A percentile compares a stretch with the other conserved stretches of the same genome.
Evolutionary conservation across 1,140 invertebrate species (phyloP).

Genomic region (Elymnias hypermnestra): DNA sequence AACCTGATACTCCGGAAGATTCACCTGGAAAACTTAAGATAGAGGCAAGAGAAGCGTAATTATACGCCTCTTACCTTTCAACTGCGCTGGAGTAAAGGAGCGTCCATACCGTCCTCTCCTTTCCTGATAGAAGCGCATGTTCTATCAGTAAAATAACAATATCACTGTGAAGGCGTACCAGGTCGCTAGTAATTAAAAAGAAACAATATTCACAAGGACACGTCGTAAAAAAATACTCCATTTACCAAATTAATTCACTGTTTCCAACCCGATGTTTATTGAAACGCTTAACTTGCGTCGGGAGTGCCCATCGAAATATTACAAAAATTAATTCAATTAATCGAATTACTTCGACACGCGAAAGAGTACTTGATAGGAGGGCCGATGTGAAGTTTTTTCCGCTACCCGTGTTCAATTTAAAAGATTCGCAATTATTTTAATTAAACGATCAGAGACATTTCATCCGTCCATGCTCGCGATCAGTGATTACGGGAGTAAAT

Average conservation of each 20-base stretch:
- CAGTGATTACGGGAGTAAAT: slow-evolving; percentile 9
- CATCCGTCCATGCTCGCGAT: neutral
- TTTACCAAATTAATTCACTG: neutral
- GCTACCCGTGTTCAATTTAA: slow-evolving; percentile 15
- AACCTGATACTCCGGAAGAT: no score
- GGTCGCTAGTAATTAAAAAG: no score
- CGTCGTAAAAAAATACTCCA: no score
- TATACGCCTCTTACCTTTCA: no score
- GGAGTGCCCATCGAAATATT: slow-evolving; percentile 15
- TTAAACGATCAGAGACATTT: slow-evolving; percentile 9
- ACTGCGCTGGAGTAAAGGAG: no score
- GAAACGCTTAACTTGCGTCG: neutral
- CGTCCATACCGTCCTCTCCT: no score
- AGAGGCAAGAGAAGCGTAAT: no score
- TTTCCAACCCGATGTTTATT: neutral
- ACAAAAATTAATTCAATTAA: slow-evolving; percentile 35
- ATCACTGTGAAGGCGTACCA: no score
- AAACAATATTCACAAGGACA: no score
- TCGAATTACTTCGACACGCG: slow-evolving; percentile 24
- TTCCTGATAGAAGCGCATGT: no score
- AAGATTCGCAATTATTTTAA: slow-evolving; percentile 22
- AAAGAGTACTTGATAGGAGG: slow-evolving; percentile 9
- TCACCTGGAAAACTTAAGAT: no score
- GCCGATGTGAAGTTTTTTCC: neutral
- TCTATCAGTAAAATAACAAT: no score